Percentiles rank a stretch among this genome's conserved stretches.
phyloP scores from a whole-genome alignment of 2,888 invertebrate species.

The Harpagoxenus sublaevis region DNA sequence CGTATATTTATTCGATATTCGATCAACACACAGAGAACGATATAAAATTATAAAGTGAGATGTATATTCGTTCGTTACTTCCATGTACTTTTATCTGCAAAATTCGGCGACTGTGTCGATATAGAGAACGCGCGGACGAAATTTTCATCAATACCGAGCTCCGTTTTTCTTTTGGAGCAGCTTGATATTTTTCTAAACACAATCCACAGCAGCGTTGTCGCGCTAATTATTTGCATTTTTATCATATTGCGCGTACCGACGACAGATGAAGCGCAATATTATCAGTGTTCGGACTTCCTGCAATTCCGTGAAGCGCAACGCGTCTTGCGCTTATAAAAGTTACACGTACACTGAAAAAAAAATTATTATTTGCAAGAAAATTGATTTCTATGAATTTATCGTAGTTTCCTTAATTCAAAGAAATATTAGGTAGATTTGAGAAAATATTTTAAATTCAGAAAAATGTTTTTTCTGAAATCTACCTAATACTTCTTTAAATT shows the following conservation, averaged over 20 bases:
- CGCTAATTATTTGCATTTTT: background rate
- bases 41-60: background rate
- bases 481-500: too few species aligned
- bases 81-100: background rate
- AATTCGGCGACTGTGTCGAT: background rate
- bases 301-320: background rate
- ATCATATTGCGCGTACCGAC: background rate
- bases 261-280: slow-evolving; percentile 15
- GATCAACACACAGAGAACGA: background rate
- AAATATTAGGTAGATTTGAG: too few species aligned
- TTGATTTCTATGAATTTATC: too few species aligned
- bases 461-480: too few species aligned
- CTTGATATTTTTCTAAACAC: background rate
- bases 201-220: background rate
- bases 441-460: too few species aligned
- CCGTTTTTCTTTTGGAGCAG: background rate
- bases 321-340: background rate
- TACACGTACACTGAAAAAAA: background rate
- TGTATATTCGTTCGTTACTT: slow-evolving; percentile 1
- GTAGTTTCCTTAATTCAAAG: too few species aligned
- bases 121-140: background rate
- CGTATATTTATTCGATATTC: background rate
- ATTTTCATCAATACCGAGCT: background rate
- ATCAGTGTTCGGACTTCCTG: slow-evolving; percentile 6
- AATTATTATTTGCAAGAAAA: too few species aligned